Percentiles rank a stretch among this genome's conserved stretches.
Conservation (phyloP, 1,140 invertebrate species). For the Pygmarrhopalites habei region DNA sequence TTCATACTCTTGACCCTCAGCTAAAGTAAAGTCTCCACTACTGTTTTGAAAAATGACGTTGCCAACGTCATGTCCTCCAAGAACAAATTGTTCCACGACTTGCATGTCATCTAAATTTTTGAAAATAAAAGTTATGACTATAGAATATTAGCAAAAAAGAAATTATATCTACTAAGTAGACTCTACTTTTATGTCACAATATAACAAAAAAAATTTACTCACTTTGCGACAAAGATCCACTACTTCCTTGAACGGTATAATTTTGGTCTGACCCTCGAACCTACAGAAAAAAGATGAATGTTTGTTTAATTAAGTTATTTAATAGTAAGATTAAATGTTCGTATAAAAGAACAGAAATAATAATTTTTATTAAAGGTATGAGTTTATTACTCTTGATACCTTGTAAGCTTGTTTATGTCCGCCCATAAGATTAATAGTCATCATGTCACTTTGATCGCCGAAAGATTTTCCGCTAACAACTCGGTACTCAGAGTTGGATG, state of each 20-base stretch:
- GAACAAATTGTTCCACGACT: constrained; percentile 10
- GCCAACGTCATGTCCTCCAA: constrained; percentile 13
- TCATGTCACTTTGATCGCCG: neutral
- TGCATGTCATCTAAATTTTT: constrained; percentile 9
- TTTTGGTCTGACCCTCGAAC: no score
- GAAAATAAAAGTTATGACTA: constrained; percentile 9
- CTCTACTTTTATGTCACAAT: neutral
- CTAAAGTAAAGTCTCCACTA: constrained; percentile 30
- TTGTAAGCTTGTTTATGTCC: neutral
- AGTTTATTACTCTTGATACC: no score
- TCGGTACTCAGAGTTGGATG: neutral
- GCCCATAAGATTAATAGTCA: constrained; percentile 4
- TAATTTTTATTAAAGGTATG: neutral
- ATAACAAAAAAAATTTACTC: neutral
- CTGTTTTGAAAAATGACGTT: constrained; percentile 27
- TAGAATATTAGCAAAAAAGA: no score
- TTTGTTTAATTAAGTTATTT: no score
- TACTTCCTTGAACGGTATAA: neutral
- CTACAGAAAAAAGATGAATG: no score
- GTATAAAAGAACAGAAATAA: no score
- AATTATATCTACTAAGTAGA: no score
- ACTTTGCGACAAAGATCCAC: neutral
- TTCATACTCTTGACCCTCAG: constrained; percentile 37
- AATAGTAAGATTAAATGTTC: no score
- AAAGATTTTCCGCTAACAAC: no score